Percentiles rank a stretch among this genome's conserved stretches.
phyloP scores from a whole-genome alignment of 2,888 invertebrate species.

The Orthonychiurus folsomi region DNA sequence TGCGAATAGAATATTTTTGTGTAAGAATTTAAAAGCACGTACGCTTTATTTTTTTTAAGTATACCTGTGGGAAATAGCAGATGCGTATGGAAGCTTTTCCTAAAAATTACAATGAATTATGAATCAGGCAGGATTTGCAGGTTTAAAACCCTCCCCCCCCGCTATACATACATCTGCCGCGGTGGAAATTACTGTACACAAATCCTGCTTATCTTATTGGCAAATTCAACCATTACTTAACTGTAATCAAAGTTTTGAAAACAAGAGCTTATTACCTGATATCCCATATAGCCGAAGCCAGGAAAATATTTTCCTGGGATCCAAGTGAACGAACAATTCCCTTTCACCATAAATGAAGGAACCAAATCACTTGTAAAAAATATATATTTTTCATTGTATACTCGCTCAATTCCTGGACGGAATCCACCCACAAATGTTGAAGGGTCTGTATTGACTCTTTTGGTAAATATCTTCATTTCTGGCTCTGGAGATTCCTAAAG shows the following conservation, averaged over 20 bases:
- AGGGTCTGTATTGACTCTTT: conserved; percentile 25
- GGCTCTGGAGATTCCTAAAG: conserved; percentile 26
- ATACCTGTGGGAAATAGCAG: conserved; percentile 31
- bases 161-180: too few species aligned
- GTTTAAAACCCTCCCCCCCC: too few species aligned
- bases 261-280: too few species aligned
- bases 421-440: conserved; percentile 27
- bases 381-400: conserved; percentile 29
- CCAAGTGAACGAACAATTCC: conserved; percentile 29
- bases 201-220: too few species aligned
- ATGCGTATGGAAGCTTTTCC: conserved; percentile 31
- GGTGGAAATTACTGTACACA: too few species aligned
- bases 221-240: too few species aligned
- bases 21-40: too few species aligned
- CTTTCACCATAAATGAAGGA: conserved; percentile 33
- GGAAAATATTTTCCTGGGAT: conserved; percentile 36
- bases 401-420: conserved; percentile 28
- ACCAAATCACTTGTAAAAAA: conserved; percentile 38
- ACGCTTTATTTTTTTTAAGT: neutral
- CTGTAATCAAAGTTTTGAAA: too few species aligned
- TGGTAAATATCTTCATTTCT: conserved; percentile 28
- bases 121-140: too few species aligned
- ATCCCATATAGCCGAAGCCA: conserved; percentile 39
- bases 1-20: conserved; percentile 13
- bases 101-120: too few species aligned